Evolutionary conservation across 1,140 invertebrate genomes (phyloP).

Genomic region (Cecropterus lyciades): DNA sequence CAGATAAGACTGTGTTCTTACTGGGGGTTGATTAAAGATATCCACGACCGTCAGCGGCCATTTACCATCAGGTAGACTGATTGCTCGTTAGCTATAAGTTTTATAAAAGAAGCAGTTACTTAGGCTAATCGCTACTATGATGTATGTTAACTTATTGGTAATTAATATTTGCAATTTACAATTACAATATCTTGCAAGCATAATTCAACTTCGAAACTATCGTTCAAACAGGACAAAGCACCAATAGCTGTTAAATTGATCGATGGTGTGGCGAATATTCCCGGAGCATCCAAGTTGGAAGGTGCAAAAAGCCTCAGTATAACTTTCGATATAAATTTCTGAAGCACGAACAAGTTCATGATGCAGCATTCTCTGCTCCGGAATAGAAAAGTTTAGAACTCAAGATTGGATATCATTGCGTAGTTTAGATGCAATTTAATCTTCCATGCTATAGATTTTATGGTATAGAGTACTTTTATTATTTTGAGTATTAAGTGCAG

Average conservation of each 20-base stretch:
- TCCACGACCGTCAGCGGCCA: too few relatives aligned
- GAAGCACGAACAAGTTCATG: conserved; percentile 30
- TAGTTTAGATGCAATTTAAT: conserved; percentile 19
- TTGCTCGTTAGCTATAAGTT: too few relatives aligned
- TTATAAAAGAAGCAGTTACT: too few relatives aligned
- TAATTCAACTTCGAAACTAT: conserved; percentile 10
- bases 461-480: too few relatives aligned
- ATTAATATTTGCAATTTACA: too few relatives aligned
- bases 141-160: too few relatives aligned
- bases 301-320: conserved; percentile 33
- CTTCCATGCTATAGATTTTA: too few relatives aligned
- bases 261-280: conserved; percentile 20
- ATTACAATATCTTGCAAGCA: background rate
- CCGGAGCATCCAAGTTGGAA: conserved; percentile 21
- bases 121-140: too few relatives aligned
- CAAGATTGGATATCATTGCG: conserved; percentile 33
- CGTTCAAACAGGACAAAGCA: background rate
- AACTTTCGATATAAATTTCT: conserved; percentile 36
- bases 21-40: too few relatives aligned
- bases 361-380: conserved; percentile 24
- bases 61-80: too few relatives aligned
- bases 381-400: conserved; percentile 30
- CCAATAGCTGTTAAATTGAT: conserved; percentile 31
- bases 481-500: too few relatives aligned
- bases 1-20: too few relatives aligned